phyloP scores from a whole-genome alignment of 1,140 invertebrate species.

The Belonocnema kinseyi region DNA sequence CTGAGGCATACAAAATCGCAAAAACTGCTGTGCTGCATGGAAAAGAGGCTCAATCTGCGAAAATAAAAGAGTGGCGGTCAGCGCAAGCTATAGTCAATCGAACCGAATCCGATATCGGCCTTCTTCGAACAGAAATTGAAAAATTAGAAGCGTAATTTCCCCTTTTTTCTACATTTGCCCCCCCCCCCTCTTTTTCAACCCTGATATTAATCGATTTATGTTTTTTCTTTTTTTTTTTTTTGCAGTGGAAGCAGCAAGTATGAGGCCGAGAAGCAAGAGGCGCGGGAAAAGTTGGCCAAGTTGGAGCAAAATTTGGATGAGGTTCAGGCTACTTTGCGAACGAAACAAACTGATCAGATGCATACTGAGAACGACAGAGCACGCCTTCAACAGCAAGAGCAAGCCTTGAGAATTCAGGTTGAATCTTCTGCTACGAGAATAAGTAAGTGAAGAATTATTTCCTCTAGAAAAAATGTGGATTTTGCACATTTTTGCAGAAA shows the following conservation, averaged over 20 bases:
- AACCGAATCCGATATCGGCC: slow-evolving; percentile 57
- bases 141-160: slow-evolving; percentile 58
- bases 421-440: slow-evolving; percentile 57
- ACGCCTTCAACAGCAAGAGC: slow-evolving; percentile 67
- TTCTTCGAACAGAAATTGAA: slow-evolving; percentile 59
- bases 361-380: slow-evolving; percentile 71
- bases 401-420: slow-evolving; percentile 60
- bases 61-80: slow-evolving; percentile 48
- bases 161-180: slow-evolving; percentile 16
- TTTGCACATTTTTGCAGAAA: too few species aligned
- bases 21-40: slow-evolving; percentile 44
- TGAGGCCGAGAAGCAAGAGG: slow-evolving; percentile 50
- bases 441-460: slow-evolving; percentile 55
- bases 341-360: slow-evolving; percentile 71
- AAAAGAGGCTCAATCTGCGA: slow-evolving; percentile 49
- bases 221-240: slow-evolving; percentile 29
- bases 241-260: slow-evolving; percentile 45
- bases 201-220: not conserved
- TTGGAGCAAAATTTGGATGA: slow-evolving; percentile 66
- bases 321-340: slow-evolving; percentile 71
- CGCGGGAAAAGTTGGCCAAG: slow-evolving; percentile 48
- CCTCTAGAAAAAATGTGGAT: too few species aligned
- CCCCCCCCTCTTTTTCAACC: not conserved
- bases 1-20: slow-evolving; percentile 33
- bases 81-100: slow-evolving; percentile 49